Evolutionary conservation across 2,888 invertebrate genomes (phyloP).

Genomic region (Nezara viridula): DNA sequence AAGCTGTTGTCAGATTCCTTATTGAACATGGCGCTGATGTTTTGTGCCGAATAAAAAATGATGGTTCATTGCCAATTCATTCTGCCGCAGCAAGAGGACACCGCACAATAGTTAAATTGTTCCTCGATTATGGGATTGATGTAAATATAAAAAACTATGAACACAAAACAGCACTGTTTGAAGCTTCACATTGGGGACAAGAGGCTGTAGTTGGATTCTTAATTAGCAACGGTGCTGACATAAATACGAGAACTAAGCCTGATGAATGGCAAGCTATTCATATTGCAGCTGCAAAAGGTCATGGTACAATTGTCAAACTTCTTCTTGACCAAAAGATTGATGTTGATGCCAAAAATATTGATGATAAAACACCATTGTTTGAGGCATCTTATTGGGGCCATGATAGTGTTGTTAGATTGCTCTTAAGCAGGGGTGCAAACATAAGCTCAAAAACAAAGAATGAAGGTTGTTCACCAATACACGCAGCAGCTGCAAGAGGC

Average conservation of each 20-base stretch:
- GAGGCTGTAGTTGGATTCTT: constrained; percentile 12
- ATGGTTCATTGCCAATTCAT: constrained; percentile 2
- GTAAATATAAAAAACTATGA: background rate
- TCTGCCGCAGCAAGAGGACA: constrained; percentile 22
- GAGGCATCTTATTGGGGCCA: constrained; percentile 23
- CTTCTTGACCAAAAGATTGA: background rate
- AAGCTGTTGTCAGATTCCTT: background rate
- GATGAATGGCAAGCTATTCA: constrained; percentile 40
- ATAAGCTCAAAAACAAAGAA: background rate
- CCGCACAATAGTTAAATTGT: background rate
- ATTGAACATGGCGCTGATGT: background rate
- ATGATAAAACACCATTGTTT: constrained; percentile 10
- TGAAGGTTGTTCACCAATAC: background rate
- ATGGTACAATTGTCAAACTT: constrained; percentile 8
- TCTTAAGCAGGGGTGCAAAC: background rate
- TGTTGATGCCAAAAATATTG: background rate
- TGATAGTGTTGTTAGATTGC: background rate
- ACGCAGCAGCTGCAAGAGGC: constrained; percentile 11
- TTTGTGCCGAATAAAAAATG: background rate
- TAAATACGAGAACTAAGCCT: background rate
- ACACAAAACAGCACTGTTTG: background rate
- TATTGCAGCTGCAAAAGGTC: constrained; percentile 28
- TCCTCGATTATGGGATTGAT: background rate
- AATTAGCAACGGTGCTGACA: background rate
- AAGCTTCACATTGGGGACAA: constrained; percentile 9